phyloP scores from a whole-genome alignment of 2,113 vertebrate species.

The Hydrolagus affinis region DNA sequence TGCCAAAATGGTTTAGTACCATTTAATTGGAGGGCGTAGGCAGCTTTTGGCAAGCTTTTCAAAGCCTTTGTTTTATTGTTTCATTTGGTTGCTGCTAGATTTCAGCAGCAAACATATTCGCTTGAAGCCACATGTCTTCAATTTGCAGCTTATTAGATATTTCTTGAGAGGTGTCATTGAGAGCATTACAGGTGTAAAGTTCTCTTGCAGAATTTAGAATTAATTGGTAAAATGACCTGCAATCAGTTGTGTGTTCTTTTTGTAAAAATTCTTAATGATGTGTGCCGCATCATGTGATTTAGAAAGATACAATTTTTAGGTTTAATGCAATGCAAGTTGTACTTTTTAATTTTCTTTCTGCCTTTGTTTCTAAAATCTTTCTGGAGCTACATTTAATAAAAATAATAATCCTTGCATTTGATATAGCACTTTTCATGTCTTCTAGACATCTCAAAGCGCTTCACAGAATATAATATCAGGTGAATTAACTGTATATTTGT shows the following conservation, averaged over 20 bases:
- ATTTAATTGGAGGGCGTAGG: conserved; percentile 6
- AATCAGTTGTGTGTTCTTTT: background rate
- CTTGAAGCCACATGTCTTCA: conserved; percentile 16
- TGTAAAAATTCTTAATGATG: no score
- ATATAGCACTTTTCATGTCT: no score
- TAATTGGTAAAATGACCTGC: background rate
- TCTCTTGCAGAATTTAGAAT: conserved; percentile 10
- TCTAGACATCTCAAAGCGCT: no score
- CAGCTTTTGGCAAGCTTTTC: background rate
- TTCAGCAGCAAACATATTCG: background rate
- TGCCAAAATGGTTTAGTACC: conserved; percentile 8
- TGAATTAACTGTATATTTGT: no score
- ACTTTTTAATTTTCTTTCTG: no score
- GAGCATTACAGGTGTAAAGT: conserved; percentile 1
- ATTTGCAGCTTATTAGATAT: conserved; percentile 8
- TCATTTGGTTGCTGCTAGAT: background rate
- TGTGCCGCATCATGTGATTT: no score
- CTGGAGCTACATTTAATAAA: no score
- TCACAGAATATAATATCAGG: no score
- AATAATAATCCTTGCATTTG: no score
- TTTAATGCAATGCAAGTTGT: no score
- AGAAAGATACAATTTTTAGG: no score
- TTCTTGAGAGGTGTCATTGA: conserved; percentile 21
- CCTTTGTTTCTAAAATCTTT: no score
- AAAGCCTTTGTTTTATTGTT: background rate